Conservation (phyloP, 2,888 invertebrate species). For the Ectobius pallidus region DNA sequence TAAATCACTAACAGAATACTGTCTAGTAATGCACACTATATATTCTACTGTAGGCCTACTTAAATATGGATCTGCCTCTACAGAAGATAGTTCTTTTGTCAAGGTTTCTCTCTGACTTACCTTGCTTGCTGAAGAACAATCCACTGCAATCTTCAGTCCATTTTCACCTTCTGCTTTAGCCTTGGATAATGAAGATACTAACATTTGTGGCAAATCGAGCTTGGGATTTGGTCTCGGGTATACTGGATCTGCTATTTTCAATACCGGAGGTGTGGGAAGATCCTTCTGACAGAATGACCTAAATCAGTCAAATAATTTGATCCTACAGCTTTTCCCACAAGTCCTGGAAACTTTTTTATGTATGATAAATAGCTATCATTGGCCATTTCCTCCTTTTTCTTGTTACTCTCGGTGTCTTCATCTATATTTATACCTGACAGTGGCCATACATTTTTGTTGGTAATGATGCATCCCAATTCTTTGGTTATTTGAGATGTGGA, state of each 20-base stretch:
- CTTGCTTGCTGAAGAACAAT: not conserved
- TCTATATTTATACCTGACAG: too few species aligned
- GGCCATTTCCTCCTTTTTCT: too few species aligned
- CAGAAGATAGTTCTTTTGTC: not conserved
- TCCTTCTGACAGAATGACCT: not conserved
- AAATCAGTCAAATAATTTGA: not conserved
- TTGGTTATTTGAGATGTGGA: too few species aligned
- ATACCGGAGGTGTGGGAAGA: not conserved
- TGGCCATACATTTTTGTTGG: too few species aligned
- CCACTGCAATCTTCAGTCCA: too few species aligned
- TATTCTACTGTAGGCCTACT: not conserved
- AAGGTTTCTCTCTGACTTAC: not conserved
- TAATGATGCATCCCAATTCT: too few species aligned
- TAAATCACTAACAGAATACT: not conserved
- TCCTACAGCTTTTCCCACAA: not conserved
- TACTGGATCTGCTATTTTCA: not conserved
- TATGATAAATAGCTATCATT: not conserved
- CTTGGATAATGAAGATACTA: too few species aligned
- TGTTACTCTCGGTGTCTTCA: too few species aligned
- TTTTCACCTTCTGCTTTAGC: too few species aligned
- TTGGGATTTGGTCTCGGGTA: not conserved
- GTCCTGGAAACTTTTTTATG: not conserved
- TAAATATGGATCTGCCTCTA: not conserved
- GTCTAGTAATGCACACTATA: not conserved
- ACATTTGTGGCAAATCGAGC: too few species aligned